These are phyloP conservation scores for Xenopus tropicalis DNA, from an alignment of 2,113 vertebrate genomes.

Conservation along the genomic window DNA sequence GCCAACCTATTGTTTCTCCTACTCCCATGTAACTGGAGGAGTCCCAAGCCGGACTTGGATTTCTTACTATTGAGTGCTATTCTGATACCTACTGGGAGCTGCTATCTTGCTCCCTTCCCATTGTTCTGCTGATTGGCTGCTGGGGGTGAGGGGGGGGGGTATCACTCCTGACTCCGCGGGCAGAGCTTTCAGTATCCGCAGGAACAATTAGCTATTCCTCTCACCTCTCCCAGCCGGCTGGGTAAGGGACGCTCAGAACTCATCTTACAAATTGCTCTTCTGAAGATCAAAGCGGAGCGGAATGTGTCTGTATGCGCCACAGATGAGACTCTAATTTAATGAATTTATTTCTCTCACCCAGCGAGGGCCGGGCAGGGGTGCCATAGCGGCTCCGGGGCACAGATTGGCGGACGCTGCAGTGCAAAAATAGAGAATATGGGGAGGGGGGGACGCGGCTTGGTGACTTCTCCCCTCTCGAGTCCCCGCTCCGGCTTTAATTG, in stretches of 20 bases:
- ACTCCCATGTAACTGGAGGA: too few relatives aligned
- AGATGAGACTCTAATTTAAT: constrained; percentile 70
- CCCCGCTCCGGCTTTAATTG: constrained; percentile 74
- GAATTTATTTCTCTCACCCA: constrained; percentile 56
- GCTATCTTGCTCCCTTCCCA: too few relatives aligned
- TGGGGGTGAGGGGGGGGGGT: too few relatives aligned
- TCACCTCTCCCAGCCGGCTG: constrained; percentile 58
- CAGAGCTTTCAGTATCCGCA: too few relatives aligned
- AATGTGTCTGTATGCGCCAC: constrained; percentile 65
- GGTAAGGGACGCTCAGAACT: constrained; percentile 68
- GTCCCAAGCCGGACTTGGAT: too few relatives aligned
- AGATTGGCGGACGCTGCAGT: constrained; percentile 14
- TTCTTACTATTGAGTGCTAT: too few relatives aligned
- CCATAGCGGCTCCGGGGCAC: constrained; percentile 62
- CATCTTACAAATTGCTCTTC: constrained; percentile 78
- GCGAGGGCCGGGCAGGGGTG: constrained; percentile 55
- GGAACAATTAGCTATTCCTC: constrained; percentile 73
- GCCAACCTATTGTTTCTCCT: too few relatives aligned
- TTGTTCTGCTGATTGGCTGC: too few relatives aligned
- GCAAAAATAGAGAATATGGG: neutral
- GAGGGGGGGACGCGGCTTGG: constrained; percentile 60
- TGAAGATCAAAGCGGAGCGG: constrained; percentile 75
- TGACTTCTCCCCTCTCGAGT: constrained; percentile 64
- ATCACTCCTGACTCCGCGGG: too few relatives aligned
- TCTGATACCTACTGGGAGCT: too few relatives aligned